A percentile compares a stretch with the other conserved stretches of the same genome.
phyloP scores from a whole-genome alignment of 2,797 vertebrate genomes.

The Hybognathus amarus region DNA sequence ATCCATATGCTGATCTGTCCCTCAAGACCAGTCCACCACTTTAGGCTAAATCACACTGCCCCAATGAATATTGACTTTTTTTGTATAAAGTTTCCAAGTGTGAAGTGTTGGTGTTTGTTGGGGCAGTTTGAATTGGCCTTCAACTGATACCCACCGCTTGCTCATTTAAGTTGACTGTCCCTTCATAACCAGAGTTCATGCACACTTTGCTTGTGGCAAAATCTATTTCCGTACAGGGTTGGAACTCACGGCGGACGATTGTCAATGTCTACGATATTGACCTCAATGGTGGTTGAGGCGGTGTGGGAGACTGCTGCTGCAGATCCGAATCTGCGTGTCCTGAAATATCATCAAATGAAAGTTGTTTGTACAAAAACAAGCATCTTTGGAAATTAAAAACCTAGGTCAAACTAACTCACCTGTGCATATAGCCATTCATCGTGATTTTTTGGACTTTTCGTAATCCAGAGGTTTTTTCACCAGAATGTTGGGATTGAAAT shows the following conservation, averaged over 20 bases:
- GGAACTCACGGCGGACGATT: conserved; percentile 81
- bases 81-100: too few relatives aligned
- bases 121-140: not conserved
- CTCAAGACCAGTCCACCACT: not conserved
- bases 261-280: conserved; percentile 72
- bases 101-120: not conserved
- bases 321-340: conserved; percentile 56
- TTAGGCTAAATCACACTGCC: not conserved
- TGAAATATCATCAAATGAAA: conserved; percentile 50
- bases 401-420: conserved; percentile 63
- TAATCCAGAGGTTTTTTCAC: conserved; percentile 64
- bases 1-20: not conserved
- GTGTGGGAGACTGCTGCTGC: not conserved
- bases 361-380: not conserved
- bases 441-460: conserved; percentile 63
- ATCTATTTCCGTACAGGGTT: conserved; percentile 64
- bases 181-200: conserved; percentile 68
- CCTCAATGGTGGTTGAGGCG: conserved; percentile 63
- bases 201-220: conserved; percentile 58
- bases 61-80: not conserved
- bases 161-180: conserved; percentile 63
- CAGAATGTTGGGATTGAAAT: conserved; percentile 55
- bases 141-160: conserved; percentile 59
- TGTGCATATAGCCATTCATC: conserved; percentile 64
- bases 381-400: not conserved